phyloP scores from a whole-genome alignment of 2,113 vertebrate species.

The Leptobrachium ailaonicum region DNA sequence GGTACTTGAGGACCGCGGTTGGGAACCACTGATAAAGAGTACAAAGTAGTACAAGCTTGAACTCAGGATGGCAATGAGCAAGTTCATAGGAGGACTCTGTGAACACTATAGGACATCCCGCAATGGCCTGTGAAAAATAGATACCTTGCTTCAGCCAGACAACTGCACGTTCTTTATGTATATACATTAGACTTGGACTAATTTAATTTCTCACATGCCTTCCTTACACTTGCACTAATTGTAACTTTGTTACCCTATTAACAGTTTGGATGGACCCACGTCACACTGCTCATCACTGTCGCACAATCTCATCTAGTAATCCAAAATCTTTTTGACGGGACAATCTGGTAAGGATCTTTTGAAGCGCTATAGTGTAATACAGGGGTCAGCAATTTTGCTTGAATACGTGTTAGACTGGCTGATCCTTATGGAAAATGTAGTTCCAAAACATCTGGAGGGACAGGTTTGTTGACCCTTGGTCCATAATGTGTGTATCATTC shows the following conservation, averaged over 20 bases:
- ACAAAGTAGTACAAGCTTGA: too few species aligned
- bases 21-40: too few species aligned
- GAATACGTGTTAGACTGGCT: background rate
- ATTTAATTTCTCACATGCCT: background rate
- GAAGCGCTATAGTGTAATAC: background rate
- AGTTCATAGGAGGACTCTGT: too few species aligned
- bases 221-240: constrained; percentile 63
- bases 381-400: background rate
- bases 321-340: constrained; percentile 99
- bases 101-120: too few species aligned
- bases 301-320: constrained; percentile 99
- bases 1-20: too few species aligned
- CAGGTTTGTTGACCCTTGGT: background rate
- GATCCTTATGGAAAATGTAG: too few species aligned
- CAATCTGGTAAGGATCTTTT: constrained; percentile 92
- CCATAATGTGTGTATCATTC: background rate
- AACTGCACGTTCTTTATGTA: too few species aligned
- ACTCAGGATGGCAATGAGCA: too few species aligned
- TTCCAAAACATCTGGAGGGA: too few species aligned
- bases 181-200: too few species aligned
- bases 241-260: constrained; percentile 81
- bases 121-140: too few species aligned
- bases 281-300: constrained; percentile 98
- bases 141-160: too few species aligned
- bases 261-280: constrained; percentile 99